Percentiles rank a stretch among this genome's conserved stretches.
These are phyloP conservation scores for Sericinus montela DNA, from an alignment of 2,888 invertebrate genomes.

Conservation along the genomic window DNA sequence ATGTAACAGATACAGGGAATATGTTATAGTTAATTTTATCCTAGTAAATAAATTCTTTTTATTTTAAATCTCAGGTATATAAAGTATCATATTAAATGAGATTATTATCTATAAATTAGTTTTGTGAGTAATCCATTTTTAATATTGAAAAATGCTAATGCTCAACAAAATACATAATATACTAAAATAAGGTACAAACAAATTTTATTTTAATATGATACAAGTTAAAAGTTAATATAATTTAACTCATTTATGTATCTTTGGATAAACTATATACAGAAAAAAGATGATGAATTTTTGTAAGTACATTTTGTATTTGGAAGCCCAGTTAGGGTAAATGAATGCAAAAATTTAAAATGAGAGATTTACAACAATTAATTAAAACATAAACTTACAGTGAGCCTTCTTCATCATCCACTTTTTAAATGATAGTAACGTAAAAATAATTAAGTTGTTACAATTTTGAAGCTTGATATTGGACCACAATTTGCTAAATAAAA, in stretches of 20 bases:
- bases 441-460: neutral
- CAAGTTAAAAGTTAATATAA: slow-evolving; percentile 15
- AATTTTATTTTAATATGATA: slow-evolving; percentile 12
- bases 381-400: slow-evolving; percentile 13
- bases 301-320: slow-evolving; percentile 20
- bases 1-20: neutral
- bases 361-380: slow-evolving; percentile 1
- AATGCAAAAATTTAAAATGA: slow-evolving; percentile 10
- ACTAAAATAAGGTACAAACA: slow-evolving; percentile 6
- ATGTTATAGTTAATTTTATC: neutral
- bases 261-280: slow-evolving; percentile 20
- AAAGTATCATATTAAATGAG: slow-evolving; percentile 6
- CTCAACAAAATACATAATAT: slow-evolving; percentile 9
- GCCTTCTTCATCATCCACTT: slow-evolving; percentile 2
- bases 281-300: slow-evolving; percentile 4
- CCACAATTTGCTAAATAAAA: slow-evolving; percentile 14
- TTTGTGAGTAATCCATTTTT: slow-evolving; percentile 1
- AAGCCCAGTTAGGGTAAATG: slow-evolving; percentile 15
- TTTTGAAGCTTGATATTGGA: slow-evolving; percentile 15
- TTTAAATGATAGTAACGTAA: slow-evolving; percentile 1
- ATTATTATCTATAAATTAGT: slow-evolving; percentile 1
- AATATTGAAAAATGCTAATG: neutral
- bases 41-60: slow-evolving; percentile 11
- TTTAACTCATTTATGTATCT: slow-evolving; percentile 13
- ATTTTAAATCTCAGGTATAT: neutral